These are phyloP conservation scores for Beroe forskalii DNA, from an alignment of 37 sponge, comb jelly and placozoan species.

Conservation along the genomic window DNA sequence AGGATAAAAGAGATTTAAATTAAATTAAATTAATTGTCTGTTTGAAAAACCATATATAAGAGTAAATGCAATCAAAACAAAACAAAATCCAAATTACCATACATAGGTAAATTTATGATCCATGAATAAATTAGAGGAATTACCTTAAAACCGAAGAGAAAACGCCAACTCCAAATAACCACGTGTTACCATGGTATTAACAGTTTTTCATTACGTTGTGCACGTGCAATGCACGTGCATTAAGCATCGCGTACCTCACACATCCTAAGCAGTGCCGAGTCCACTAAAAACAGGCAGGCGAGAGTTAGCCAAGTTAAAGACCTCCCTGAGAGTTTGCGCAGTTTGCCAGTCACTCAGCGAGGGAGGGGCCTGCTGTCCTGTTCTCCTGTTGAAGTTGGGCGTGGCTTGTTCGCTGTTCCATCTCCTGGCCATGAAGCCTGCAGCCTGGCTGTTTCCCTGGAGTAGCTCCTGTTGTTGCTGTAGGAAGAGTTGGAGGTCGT, in stretches of 20 bases:
- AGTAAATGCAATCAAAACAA: slow-evolving; percentile 49
- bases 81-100: slow-evolving; percentile 36
- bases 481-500: neutral
- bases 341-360: neutral
- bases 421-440: neutral
- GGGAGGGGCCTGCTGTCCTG: neutral
- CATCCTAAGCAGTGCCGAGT: neutral
- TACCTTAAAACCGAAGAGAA: slow-evolving; percentile 39
- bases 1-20: slow-evolving; percentile 48
- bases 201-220: too few relatives aligned
- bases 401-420: slow-evolving; percentile 11
- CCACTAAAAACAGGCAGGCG: slow-evolving; percentile 27
- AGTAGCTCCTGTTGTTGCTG: neutral
- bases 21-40: slow-evolving; percentile 48
- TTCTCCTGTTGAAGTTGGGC: slow-evolving; percentile 26
- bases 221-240: too few relatives aligned
- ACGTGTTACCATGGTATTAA: too few relatives aligned
- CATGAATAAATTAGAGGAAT: slow-evolving; percentile 48
- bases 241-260: neutral
- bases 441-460: too few relatives aligned
- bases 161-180: slow-evolving; percentile 28
- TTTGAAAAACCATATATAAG: slow-evolving; percentile 48
- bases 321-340: neutral
- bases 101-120: slow-evolving; percentile 8
- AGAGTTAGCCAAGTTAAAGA: neutral